Conservation (phyloP, 2,888 invertebrate genomes). For the Sialis fuliginosa region DNA sequence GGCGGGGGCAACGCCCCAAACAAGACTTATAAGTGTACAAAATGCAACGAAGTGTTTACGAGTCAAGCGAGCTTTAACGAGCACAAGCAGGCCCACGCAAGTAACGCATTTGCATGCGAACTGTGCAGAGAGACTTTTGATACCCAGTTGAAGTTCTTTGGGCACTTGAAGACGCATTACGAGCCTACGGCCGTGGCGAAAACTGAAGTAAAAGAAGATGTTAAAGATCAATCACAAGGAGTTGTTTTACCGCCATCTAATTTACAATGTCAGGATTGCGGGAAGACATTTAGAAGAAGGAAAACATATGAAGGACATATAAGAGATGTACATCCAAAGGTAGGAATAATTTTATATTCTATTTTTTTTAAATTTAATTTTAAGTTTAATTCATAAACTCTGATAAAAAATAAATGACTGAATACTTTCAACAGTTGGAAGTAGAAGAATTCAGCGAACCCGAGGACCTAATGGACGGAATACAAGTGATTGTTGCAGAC, state of each 20-base stretch:
- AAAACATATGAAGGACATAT: slow-evolving; percentile 44
- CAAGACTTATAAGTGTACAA: slow-evolving; percentile 23
- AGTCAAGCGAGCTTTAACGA: slow-evolving; percentile 22
- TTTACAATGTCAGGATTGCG: slow-evolving; percentile 21
- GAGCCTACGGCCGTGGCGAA: slow-evolving; percentile 30
- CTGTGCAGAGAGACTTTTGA: slow-evolving; percentile 58
- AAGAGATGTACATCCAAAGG: slow-evolving; percentile 34
- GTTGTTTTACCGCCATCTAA: not conserved
- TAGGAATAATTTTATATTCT: slow-evolving; percentile 12
- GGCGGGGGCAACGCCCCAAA: slow-evolving; percentile 14
- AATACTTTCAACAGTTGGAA: slow-evolving; percentile 27
- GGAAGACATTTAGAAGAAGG: slow-evolving; percentile 41
- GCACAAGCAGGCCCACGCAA: slow-evolving; percentile 17
- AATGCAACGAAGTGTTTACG: slow-evolving; percentile 28
- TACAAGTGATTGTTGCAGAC: slow-evolving; percentile 51
- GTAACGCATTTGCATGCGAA: slow-evolving; percentile 48
- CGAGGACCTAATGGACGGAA: slow-evolving; percentile 74
- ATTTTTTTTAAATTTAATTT: no score
- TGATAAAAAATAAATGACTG: no score
- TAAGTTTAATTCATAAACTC: no score
- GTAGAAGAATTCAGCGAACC: slow-evolving; percentile 70
- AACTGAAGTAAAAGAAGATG: not conserved
- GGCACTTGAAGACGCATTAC: slow-evolving; percentile 68
- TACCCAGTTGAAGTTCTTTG: slow-evolving; percentile 68
- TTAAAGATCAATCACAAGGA: not conserved